Evolutionary conservation across 2,797 vertebrate genomes (phyloP).

Genomic region (Falco berigora): DNA sequence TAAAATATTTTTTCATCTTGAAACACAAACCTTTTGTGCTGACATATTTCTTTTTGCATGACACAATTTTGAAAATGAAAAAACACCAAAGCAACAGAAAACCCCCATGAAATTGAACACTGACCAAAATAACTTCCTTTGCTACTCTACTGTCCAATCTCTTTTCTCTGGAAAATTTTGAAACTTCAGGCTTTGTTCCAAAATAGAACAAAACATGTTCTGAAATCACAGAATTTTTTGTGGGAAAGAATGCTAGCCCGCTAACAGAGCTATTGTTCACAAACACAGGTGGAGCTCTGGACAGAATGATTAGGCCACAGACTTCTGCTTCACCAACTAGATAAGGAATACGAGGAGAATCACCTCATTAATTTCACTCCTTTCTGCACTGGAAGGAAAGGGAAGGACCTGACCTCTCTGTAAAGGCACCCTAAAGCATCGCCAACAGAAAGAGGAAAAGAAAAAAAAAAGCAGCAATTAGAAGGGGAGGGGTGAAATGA

Average conservation of each 20-base stretch:
- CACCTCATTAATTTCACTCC: neutral
- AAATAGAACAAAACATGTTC: neutral
- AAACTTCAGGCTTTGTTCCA: neutral
- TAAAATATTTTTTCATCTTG: conserved; percentile 47
- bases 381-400: neutral
- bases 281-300: neutral
- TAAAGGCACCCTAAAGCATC: neutral
- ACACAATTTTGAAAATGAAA: conserved; percentile 6
- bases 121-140: neutral
- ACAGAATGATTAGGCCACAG: neutral
- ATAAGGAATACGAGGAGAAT: neutral
- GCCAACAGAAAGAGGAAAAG: neutral
- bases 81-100: neutral
- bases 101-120: neutral
- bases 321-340: neutral
- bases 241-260: neutral
- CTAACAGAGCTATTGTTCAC: neutral
- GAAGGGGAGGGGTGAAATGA: neutral
- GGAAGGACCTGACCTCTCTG: neutral
- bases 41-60: conserved; percentile 29
- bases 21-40: conserved; percentile 40
- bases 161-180: neutral
- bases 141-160: neutral
- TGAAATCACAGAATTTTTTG: neutral
- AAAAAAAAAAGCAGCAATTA: neutral